Evolutionary conservation across 1,140 invertebrate species (phyloP).

Genomic region (Aplysia californica): DNA sequence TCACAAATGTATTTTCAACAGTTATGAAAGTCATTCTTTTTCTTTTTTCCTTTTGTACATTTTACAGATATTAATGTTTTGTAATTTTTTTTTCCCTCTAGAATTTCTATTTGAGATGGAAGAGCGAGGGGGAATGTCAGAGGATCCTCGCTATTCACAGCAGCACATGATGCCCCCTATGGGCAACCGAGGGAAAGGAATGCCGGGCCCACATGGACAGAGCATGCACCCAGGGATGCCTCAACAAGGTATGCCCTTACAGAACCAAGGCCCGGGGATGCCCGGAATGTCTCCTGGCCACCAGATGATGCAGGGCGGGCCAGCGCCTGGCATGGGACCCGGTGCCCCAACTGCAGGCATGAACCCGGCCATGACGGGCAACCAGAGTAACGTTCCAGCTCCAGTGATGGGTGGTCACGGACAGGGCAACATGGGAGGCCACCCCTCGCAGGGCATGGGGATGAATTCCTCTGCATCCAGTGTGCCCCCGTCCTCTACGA

Average conservation of each 20-base stretch:
- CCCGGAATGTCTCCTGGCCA: slow-evolving; percentile 20
- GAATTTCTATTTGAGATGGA: neutral
- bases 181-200: slow-evolving; percentile 11
- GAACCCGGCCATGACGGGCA: neutral
- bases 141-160: slow-evolving; percentile 4
- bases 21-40: neutral
- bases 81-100: neutral
- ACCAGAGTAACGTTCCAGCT: neutral
- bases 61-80: neutral
- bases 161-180: slow-evolving; percentile 16
- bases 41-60: neutral
- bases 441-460: slow-evolving; percentile 6
- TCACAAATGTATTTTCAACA: neutral
- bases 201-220: slow-evolving; percentile 9
- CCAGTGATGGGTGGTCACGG: neutral
- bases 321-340: neutral
- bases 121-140: neutral
- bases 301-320: slow-evolving; percentile 1
- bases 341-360: neutral
- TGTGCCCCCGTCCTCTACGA: slow-evolving; percentile 14
- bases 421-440: slow-evolving; percentile 7
- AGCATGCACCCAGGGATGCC: slow-evolving; percentile 17
- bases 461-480: slow-evolving; percentile 5
- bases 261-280: slow-evolving; percentile 7
- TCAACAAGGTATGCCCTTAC: slow-evolving; percentile 13